Evolutionary conservation across 2,797 vertebrate genomes (phyloP).

Genomic region (Gallinago solitaria): DNA sequence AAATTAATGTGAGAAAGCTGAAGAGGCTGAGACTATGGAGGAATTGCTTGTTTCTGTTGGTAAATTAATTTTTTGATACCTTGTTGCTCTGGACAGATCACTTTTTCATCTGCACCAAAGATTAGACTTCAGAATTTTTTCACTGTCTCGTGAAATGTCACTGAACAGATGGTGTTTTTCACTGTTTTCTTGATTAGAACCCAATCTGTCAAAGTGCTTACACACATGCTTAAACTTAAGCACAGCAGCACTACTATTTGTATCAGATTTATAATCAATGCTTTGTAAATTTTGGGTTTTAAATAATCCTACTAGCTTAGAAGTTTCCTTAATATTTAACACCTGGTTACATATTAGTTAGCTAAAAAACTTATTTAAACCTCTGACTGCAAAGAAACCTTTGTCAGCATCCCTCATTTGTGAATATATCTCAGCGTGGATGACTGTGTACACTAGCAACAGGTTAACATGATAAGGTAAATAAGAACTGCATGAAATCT

Average conservation of each 20-base stretch:
- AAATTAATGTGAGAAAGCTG: not conserved
- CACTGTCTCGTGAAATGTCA: constrained; percentile 12
- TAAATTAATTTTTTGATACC: constrained; percentile 19
- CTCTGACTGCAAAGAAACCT: not conserved
- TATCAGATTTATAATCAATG: not conserved
- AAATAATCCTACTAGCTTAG: not conserved
- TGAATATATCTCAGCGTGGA: not conserved
- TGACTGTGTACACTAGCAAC: not conserved
- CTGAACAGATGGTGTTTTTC: constrained; percentile 48
- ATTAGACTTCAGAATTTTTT: constrained; percentile 22
- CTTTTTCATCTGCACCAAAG: not conserved
- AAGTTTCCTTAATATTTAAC: not conserved
- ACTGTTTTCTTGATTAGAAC: constrained; percentile 34
- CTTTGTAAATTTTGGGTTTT: not conserved
- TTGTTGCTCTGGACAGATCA: constrained; percentile 11
- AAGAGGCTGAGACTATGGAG: not conserved
- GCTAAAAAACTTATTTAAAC: not conserved
- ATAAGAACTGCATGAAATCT: not conserved
- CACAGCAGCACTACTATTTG: not conserved
- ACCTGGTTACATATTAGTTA: not conserved
- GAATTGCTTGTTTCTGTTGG: not conserved
- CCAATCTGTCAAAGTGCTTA: constrained; percentile 30
- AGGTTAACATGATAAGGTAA: not conserved
- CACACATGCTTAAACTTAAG: constrained; percentile 22
- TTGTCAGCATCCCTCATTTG: not conserved